Evolutionary conservation across 2,888 invertebrate genomes (phyloP), one percentile per base, ranked within the genome.

Genomic region (Agrilus mali): DNA sequence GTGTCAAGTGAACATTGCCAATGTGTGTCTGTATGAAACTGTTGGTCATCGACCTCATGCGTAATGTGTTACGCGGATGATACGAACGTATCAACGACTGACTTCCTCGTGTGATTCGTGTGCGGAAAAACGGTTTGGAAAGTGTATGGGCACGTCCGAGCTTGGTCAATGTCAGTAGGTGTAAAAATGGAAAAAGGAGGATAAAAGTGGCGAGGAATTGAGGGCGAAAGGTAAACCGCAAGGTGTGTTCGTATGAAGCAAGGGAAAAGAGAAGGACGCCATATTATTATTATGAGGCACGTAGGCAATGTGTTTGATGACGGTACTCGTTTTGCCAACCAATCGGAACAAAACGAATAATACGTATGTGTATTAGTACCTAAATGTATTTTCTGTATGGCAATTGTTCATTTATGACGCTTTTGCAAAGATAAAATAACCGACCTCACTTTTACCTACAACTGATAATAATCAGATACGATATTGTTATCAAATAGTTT

Each of bases 201-300:
- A 27, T 27, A 27, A 27, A 27, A 27, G 27, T 27, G 27, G 27
- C 58, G 55, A 60, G 61, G 58, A 65, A 66, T 60, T 60, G 65
- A 65, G 66, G 66, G 60, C 65, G 65, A 65, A 66, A 65, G 65
- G 66, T 65, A 65, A 65, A 59, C 61, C 65, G 59, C 63, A 57
- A 61, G 60, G 60, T 59, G 60, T 55, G 56, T 53, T 27, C 27
- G 27, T 27, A 27, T 27, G 40, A 41, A 31, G 16, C 13, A 40
- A 31, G 15, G 35, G 8, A 38, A 16, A 38, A 38, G 38, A 14
- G 27, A 27, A 27, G 27, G 27, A 27, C 27, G 27, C 27, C 8
- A 10, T 27, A 27, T 27, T 27, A 27, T 27, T 27, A 27, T 27
- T 27, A 27, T 27, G 27, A 27, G 4, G 10, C 27, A 27, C 27